A percentile compares a stretch with the other conserved stretches of the same genome.
Evolutionary conservation across 1,140 invertebrate genomes (phyloP).

Genomic region (Rhagoletis pomonella): DNA sequence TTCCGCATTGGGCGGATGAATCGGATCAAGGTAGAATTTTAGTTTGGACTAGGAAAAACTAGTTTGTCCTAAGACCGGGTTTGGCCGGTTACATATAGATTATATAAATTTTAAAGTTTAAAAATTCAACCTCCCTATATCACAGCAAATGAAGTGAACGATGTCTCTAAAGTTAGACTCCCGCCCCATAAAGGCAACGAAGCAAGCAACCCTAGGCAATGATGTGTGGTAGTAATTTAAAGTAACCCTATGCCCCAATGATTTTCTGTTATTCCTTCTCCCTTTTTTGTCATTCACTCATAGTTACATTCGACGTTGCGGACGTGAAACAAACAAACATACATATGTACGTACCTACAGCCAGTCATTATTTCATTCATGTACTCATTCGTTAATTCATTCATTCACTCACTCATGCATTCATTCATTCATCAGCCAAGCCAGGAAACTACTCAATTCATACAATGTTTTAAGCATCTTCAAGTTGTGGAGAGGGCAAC

Average conservation of each 20-base stretch:
- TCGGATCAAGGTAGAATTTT: no score
- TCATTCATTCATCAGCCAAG: background rate
- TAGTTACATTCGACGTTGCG: constrained; percentile 29
- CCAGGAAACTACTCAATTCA: constrained; percentile 53
- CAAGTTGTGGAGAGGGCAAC: constrained; percentile 3
- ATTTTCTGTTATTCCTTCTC: background rate
- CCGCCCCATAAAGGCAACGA: background rate
- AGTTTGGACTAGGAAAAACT: no score
- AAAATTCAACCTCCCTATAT: background rate
- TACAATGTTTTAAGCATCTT: constrained; percentile 43
- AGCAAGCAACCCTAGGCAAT: background rate
- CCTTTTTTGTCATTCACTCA: constrained; percentile 13
- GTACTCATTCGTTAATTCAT: constrained; percentile 4
- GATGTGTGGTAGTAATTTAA: constrained; percentile 52
- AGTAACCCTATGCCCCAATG: constrained; percentile 45
- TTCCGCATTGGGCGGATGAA: no score
- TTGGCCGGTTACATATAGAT: no score
- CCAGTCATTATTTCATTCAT: background rate
- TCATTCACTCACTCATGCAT: constrained; percentile 2
- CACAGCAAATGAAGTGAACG: background rate
- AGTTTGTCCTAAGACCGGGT: no score
- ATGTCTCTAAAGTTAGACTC: background rate
- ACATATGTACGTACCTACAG: background rate
- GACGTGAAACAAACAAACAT: background rate
- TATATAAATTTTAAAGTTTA: background rate